A percentile compares a stretch with the other conserved stretches of the same genome.
These are phyloP conservation scores for Leptopilina drosophilae DNA, from an alignment of 2,888 invertebrate genomes.

Conservation along the genomic window DNA sequence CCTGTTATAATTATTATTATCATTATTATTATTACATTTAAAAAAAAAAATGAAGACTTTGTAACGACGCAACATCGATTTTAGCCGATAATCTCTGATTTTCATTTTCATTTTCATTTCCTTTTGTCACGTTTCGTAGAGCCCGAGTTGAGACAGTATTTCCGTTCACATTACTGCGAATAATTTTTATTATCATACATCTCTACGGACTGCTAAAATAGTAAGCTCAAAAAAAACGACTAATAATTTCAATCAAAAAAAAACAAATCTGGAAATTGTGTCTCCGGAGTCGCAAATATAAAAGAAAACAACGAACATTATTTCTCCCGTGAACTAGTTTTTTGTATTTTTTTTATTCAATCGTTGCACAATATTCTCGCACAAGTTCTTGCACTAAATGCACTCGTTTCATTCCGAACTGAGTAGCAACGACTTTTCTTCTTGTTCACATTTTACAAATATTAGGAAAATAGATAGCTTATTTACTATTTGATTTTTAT, in stretches of 20 bases:
- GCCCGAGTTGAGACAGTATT: conserved; percentile 25
- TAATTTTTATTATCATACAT: no score
- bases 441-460: neutral
- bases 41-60: conserved; percentile 43
- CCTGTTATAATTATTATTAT: conserved; percentile 17
- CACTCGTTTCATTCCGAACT: neutral
- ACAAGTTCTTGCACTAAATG: conserved; percentile 5
- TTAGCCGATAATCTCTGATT: conserved; percentile 43
- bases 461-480: neutral
- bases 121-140: conserved; percentile 1
- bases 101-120: neutral
- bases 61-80: conserved; percentile 54
- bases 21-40: neutral
- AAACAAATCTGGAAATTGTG: neutral
- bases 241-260: neutral
- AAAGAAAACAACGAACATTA: conserved; percentile 33
- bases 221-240: no score
- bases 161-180: neutral
- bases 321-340: neutral
- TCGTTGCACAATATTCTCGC: conserved; percentile 27
- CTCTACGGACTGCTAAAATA: no score
- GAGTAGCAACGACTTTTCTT: neutral
- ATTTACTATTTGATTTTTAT: neutral
- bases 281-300: conserved; percentile 4
- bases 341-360: conserved; percentile 26